phyloP scores from a whole-genome alignment of 2,797 vertebrate genomes.

The Arctocebus calabarensis region DNA sequence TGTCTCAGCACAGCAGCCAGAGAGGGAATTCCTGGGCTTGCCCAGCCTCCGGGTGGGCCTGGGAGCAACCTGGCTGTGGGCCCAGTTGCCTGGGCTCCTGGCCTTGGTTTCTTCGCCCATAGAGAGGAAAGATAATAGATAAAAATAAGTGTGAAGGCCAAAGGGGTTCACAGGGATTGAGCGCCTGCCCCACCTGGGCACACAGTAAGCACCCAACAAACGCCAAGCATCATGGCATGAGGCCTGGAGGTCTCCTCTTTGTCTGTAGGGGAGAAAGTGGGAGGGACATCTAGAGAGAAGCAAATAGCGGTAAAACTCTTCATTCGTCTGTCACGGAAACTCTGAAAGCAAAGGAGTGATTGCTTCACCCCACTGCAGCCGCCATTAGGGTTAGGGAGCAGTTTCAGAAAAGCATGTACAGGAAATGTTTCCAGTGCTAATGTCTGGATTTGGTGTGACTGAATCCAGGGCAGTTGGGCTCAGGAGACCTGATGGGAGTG shows the following conservation, averaged over 20 bases:
- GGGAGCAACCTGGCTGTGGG: background rate
- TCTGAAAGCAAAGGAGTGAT: background rate
- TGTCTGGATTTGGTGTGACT: fast-evolving
- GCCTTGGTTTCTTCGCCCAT: background rate
- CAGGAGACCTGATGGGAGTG: background rate
- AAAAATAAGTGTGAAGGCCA: background rate
- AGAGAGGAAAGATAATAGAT: background rate
- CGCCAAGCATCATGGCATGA: background rate
- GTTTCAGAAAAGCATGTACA: background rate
- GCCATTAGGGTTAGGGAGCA: fast-evolving
- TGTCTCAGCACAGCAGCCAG: background rate
- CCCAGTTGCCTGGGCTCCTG: background rate
- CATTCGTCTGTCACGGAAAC: background rate
- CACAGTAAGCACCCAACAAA: background rate
- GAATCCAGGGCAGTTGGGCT: background rate
- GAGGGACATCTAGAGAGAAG: background rate
- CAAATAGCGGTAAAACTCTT: background rate
- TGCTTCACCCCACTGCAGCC: background rate
- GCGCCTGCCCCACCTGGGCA: background rate
- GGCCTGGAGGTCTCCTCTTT: background rate
- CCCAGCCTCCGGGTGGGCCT: no score
- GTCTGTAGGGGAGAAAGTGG: background rate
- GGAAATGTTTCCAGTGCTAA: background rate
- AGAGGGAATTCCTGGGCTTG: background rate
- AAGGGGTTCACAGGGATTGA: background rate